Evolutionary conservation across 1,140 invertebrate genomes (phyloP), one percentile per base, ranked within the genome.

Genomic region (Drosophila ficusphila): DNA sequence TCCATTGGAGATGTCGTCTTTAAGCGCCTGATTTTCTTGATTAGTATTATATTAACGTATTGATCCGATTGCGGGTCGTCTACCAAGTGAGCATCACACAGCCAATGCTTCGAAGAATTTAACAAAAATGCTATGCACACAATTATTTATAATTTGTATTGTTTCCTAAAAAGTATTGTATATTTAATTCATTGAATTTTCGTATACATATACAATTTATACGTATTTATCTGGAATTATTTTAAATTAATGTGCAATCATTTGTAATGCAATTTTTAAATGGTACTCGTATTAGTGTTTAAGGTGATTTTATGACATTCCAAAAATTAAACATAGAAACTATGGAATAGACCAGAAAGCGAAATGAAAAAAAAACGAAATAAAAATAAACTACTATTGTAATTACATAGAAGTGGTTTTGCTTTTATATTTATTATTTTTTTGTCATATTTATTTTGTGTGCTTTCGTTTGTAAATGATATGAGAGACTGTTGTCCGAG

Each of bases 241-340:
- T 65, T 67, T 67, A 14, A 60, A 69, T 60, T 72, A 53, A 18
- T 56, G 56, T 61, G 67, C 68, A 69, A 74, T 73, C 31, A 72
- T 58, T 77, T 70, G 21, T 41, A 67, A 58, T 41, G 52, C 51
- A 57, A 67, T 58, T 41, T 78, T 60, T 29, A 56, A 52, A 58
- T 25, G 21, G 34, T 61, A 57, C 39, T 72, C 75, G 54, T 70
- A 77, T 48, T 71, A 86, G 52, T 39, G 25, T 8, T 41, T 81
- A 82, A 77, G 82, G 39, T 44, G 73, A 82, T 88, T 88, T 86
- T 77, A 86, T 77, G 82, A 82, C 82, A 86, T 86, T 86, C 82
- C 82, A 86, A 86, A 86, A 68, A 86, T 81, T 81, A 85, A 79
- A 48, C 41, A 60, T 86, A 64, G 42, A 69, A 49, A 65, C 62